Conservation (phyloP, 2,113 vertebrate genomes). For the Thunnus thynnus region DNA sequence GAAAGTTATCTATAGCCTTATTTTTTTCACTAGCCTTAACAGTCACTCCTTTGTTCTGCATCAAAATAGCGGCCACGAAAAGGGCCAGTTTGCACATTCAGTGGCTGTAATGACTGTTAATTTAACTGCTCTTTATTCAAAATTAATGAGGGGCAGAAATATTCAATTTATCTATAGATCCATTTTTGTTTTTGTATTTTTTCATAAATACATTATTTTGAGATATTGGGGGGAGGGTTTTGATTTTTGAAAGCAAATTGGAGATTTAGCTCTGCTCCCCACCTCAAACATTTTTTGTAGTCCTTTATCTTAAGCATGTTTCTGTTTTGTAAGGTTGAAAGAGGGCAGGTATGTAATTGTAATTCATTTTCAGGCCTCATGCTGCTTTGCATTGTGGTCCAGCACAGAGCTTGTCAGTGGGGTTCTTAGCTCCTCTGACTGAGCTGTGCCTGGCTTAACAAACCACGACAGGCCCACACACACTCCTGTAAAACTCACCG, state of each 20-base stretch:
- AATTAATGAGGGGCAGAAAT: too few species aligned
- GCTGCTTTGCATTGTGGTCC: slow-evolving; percentile 26
- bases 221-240: too few species aligned
- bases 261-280: neutral
- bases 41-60: too few species aligned
- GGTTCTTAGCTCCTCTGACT: neutral
- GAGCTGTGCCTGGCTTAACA: neutral
- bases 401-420: slow-evolving; percentile 2
- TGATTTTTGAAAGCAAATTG: too few species aligned
- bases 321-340: neutral
- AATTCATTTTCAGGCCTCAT: slow-evolving; percentile 9
- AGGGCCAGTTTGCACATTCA: too few species aligned
- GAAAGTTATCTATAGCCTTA: neutral
- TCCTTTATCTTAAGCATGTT: neutral
- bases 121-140: neutral
- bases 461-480: slow-evolving; percentile 9
- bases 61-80: too few species aligned
- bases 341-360: neutral
- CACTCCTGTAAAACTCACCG: slow-evolving; percentile 6
- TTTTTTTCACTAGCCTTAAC: too few species aligned
- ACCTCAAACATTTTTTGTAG: neutral
- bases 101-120: neutral
- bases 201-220: too few species aligned
- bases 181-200: too few species aligned
- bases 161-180: too few species aligned